phyloP scores from a whole-genome alignment of 2,888 invertebrate genomes.

The Euproctis similis region DNA sequence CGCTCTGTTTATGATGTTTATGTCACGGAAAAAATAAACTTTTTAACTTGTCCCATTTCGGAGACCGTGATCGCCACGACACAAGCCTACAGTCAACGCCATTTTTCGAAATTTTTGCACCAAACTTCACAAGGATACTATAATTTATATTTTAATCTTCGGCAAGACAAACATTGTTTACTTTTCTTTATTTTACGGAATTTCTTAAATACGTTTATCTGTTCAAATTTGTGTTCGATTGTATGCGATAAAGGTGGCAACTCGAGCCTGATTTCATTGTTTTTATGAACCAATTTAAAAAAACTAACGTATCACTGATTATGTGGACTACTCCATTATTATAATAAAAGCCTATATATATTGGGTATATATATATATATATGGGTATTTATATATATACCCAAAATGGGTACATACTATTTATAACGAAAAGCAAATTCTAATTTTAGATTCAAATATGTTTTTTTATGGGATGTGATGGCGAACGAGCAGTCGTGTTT shows the following conservation, averaged over 20 bases:
- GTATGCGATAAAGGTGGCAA: constrained; percentile 6
- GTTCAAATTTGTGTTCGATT: constrained; percentile 8
- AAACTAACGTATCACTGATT: too few relatives aligned
- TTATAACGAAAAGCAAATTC: too few relatives aligned
- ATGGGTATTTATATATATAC: too few relatives aligned
- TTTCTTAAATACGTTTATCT: constrained; percentile 4
- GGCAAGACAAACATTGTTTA: neutral
- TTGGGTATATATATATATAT: too few relatives aligned
- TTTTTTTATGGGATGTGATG: too few relatives aligned
- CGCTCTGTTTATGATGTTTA: constrained; percentile 18
- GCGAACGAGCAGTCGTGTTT: too few relatives aligned
- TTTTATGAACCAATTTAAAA: too few relatives aligned
- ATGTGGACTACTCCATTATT: too few relatives aligned
- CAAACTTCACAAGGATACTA: constrained; percentile 2
- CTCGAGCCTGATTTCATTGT: constrained; percentile 5
- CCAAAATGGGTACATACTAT: too few relatives aligned
- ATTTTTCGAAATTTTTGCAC: constrained; percentile 7
- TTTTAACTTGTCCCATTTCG: constrained; percentile 17
- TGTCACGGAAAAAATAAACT: constrained; percentile 12
- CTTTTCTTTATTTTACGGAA: constrained; percentile 1
- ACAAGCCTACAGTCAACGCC: neutral
- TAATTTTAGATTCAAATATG: too few relatives aligned
- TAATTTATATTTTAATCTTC: constrained; percentile 10
- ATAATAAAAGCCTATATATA: too few relatives aligned
- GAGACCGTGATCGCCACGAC: neutral